Conservation (phyloP, 2,888 invertebrate species). For the Acholoe squamosa region DNA sequence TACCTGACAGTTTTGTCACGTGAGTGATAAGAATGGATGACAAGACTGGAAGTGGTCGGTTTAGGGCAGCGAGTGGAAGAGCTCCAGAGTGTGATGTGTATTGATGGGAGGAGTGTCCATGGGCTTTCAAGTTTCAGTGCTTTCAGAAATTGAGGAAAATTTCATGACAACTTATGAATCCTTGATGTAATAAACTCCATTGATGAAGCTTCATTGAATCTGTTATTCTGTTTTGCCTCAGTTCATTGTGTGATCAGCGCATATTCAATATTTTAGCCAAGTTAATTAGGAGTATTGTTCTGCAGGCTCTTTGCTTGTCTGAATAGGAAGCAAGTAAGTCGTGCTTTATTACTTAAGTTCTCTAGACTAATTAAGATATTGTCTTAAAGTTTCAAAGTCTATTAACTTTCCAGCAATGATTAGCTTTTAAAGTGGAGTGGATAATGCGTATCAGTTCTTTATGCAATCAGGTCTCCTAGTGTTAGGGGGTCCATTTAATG, state of each 20-base stretch:
- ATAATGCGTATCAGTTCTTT: no score
- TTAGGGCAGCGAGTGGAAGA: background rate
- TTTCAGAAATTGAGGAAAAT: background rate
- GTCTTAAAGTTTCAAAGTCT: background rate
- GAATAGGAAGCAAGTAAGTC: no score
- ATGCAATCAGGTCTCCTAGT: no score
- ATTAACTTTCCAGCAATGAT: background rate
- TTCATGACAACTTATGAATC: background rate
- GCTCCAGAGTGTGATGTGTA: background rate
- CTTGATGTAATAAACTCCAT: background rate
- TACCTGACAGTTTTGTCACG: background rate
- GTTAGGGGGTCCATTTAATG: no score
- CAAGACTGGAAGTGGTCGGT: background rate
- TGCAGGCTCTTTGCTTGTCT: no score
- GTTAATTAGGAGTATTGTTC: no score
- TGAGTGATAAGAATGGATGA: slow-evolving; percentile 12
- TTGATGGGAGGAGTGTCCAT: background rate
- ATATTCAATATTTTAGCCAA: background rate
- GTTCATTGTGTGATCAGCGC: background rate
- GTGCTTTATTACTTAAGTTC: no score
- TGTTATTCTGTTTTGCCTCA: background rate
- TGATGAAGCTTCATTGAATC: background rate
- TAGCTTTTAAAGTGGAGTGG: no score
- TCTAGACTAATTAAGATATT: background rate
- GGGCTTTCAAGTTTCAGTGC: background rate